Percentiles rank a stretch among this genome's conserved stretches.
These are phyloP conservation scores for Macrostomum cliftonense DNA, from an alignment of 2,888 invertebrate species.

Conservation along the genomic window DNA sequence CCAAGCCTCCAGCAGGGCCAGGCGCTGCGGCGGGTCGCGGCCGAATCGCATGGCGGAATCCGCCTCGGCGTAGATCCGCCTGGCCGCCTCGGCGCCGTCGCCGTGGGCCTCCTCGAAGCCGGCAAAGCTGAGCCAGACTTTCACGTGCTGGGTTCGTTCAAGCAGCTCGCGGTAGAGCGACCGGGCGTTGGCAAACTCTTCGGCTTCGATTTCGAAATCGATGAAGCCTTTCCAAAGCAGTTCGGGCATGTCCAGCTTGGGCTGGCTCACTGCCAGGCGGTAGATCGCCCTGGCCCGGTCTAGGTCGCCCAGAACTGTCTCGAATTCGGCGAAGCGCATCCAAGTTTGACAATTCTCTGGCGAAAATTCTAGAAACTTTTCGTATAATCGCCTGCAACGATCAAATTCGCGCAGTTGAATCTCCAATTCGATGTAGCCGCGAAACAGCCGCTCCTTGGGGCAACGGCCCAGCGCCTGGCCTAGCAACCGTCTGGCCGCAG, in stretches of 20 bases:
- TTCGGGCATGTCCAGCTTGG: conserved; percentile 90
- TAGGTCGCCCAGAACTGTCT: conserved; percentile 74
- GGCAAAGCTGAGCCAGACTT: conserved; percentile 92
- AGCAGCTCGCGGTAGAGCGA: conserved; percentile 75
- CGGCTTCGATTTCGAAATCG: conserved; percentile 86
- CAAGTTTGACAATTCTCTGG: conserved; percentile 94
- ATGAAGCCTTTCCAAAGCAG: conserved; percentile 89
- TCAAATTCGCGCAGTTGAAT: conserved; percentile 93
- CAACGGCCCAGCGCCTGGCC: conserved; percentile 82
- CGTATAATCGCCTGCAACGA: conserved; percentile 78
- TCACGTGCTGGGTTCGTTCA: conserved; percentile 78
- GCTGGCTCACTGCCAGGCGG: conserved; percentile 77
- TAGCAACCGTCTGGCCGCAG: conserved; percentile 67
- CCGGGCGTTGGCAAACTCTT: conserved; percentile 68
- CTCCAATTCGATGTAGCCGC: conserved; percentile 91
- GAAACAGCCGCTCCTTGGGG: conserved; percentile 83
- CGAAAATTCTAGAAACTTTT: conserved; percentile 86
- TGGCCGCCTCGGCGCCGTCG: conserved; percentile 45
- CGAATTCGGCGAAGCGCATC: conserved; percentile 95
- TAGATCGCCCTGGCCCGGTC: conserved; percentile 80
- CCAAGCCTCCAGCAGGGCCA: conserved; percentile 84
- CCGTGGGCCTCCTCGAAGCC: conserved; percentile 59
- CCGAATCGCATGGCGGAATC: conserved; percentile 51
- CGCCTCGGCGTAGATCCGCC: conserved; percentile 68
- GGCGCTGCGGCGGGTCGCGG: conserved; percentile 65